These are phyloP conservation scores for Ochropleura leucogaster DNA, from an alignment of 2,888 invertebrate genomes.

Conservation along the genomic window DNA sequence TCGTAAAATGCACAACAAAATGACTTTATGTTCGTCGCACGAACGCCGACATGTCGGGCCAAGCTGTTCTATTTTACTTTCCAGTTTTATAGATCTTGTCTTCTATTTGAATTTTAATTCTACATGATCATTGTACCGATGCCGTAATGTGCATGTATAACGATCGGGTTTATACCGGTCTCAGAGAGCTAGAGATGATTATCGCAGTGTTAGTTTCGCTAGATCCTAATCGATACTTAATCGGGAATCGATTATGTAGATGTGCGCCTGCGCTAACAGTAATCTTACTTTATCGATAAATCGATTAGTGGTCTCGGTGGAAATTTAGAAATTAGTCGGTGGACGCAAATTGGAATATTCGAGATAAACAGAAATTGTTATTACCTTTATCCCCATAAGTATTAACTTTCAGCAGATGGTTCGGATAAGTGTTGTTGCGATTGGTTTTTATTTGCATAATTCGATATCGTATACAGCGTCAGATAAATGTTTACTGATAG, in stretches of 20 bases:
- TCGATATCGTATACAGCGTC: conserved; percentile 21
- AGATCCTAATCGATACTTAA: conserved; percentile 68
- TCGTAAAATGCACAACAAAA: conserved; percentile 83
- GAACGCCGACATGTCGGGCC: conserved; percentile 74
- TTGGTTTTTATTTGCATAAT: conserved; percentile 53
- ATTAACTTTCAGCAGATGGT: conserved; percentile 57
- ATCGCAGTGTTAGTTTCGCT: conserved; percentile 69
- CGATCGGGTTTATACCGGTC: conserved; percentile 63
- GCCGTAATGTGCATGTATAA: conserved; percentile 68
- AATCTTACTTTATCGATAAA: conserved; percentile 59
- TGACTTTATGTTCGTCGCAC: conserved; percentile 74
- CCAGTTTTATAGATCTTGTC: conserved; percentile 79
- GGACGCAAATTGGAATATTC: conserved; percentile 49
- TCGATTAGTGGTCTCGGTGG: conserved; percentile 53
- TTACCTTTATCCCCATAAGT: conserved; percentile 38
- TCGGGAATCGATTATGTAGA: conserved; percentile 67
- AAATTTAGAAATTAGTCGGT: conserved; percentile 64
- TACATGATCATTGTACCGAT: conserved; percentile 75
- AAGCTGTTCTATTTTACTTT: conserved; percentile 78
- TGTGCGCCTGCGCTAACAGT: conserved; percentile 54
- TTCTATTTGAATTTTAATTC: conserved; percentile 83
- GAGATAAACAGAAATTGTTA: conserved; percentile 49
- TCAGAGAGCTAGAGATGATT: conserved; percentile 60
- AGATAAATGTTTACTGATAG: conserved; percentile 38
- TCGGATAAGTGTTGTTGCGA: conserved; percentile 52